A percentile compares a stretch with the other conserved stretches of the same genome.
Conservation (phyloP, 2,113 vertebrate genomes). For the Loxodonta africana region DNA sequence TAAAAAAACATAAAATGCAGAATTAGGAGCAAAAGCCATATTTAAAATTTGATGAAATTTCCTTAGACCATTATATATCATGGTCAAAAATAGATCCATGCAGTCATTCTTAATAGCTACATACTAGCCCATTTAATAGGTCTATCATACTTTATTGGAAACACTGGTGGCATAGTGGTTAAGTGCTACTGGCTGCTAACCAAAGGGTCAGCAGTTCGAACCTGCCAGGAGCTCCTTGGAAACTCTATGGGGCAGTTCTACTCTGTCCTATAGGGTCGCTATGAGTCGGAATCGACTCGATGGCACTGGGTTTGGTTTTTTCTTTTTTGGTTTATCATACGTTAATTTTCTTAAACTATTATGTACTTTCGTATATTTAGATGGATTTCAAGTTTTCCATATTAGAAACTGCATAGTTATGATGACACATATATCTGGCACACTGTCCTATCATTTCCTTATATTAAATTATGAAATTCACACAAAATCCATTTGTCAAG, state of each 20-base stretch:
- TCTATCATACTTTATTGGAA: background rate
- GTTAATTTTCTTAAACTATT: background rate
- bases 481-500: background rate
- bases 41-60: background rate
- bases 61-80: background rate
- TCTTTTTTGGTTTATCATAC: no score
- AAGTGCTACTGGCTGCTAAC: no score
- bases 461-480: background rate
- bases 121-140: background rate
- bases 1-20: background rate
- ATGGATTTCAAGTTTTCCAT: background rate
- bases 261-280: no score
- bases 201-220: no score
- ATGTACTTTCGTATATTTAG: background rate
- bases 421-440: background rate
- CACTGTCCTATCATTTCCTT: background rate
- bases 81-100: no score
- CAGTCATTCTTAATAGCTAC: no score
- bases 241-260: no score
- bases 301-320: no score
- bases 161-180: no score
- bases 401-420: background rate
- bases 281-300: no score
- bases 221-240: no score
- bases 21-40: background rate